These are phyloP conservation scores for Myotis vivesi DNA, from an alignment of 2,797 vertebrate genomes.

Conservation along the genomic window DNA sequence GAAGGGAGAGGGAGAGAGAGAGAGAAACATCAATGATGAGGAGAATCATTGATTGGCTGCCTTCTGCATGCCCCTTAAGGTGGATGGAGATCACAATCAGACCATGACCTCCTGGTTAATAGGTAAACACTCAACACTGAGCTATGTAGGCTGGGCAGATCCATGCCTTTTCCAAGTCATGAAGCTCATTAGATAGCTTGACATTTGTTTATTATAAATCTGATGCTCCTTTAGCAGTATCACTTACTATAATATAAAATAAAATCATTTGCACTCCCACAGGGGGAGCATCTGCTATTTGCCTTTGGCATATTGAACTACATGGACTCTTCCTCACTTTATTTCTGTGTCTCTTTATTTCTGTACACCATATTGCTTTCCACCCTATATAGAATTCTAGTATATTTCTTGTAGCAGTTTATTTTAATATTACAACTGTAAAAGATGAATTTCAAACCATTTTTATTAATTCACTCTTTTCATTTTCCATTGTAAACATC, in stretches of 20 bases:
- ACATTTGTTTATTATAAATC: not conserved
- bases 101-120: too few species aligned
- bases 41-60: too few species aligned
- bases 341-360: not conserved
- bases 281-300: not conserved
- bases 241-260: not conserved
- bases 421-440: not conserved
- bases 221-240: not conserved
- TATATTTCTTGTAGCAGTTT: not conserved
- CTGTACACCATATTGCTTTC: not conserved
- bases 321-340: not conserved
- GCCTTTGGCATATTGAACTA: not conserved
- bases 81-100: too few species aligned
- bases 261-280: not conserved
- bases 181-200: not conserved
- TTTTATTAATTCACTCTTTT: not conserved
- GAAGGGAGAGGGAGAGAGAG: too few species aligned
- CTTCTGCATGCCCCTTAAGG: too few species aligned
- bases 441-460: not conserved
- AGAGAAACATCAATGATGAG: too few species aligned
- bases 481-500: not conserved
- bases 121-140: too few species aligned
- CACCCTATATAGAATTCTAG: not conserved
- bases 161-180: not conserved
- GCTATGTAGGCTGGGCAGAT: not conserved